Conservation (phyloP, 1,140 invertebrate genomes). For the Fopius arisanus region DNA sequence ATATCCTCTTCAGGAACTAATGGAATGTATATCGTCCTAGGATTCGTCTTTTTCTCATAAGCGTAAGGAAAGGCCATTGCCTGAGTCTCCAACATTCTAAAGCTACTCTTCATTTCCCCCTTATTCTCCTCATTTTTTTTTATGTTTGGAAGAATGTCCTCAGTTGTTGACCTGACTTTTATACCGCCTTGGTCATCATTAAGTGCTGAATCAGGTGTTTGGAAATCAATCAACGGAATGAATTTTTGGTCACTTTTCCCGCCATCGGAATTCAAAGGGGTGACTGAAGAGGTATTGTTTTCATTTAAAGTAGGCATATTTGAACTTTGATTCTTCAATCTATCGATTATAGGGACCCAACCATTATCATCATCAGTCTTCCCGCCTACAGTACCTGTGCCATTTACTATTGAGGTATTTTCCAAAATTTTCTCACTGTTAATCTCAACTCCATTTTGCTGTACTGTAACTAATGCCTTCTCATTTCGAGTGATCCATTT, state of each 20-base stretch:
- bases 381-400: slow-evolving; percentile 14
- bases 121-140: slow-evolving; percentile 49
- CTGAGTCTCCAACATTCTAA: slow-evolving; percentile 32
- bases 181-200: slow-evolving; percentile 15
- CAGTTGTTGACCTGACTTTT: background rate
- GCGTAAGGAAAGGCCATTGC: slow-evolving; percentile 57
- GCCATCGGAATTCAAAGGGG: background rate
- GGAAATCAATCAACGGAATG: slow-evolving; percentile 52
- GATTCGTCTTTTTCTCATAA: slow-evolving; percentile 57
- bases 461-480: slow-evolving; percentile 14
- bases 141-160: slow-evolving; percentile 45
- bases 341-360: slow-evolving; percentile 49
- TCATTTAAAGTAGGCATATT: background rate
- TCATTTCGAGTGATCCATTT: slow-evolving; percentile 49
- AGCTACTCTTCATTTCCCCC: slow-evolving; percentile 20
- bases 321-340: background rate
- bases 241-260: slow-evolving; percentile 46
- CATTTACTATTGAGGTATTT: too few relatives aligned
- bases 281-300: background rate
- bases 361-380: slow-evolving; percentile 47
- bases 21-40: slow-evolving; percentile 60
- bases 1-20: slow-evolving; percentile 57
- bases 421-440: background rate
- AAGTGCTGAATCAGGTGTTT: background rate
- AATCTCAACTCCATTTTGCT: background rate